Evolutionary conservation across 92 coral and sea anemone species (phyloP).

Genomic region (Parazoanthus swiftii): DNA sequence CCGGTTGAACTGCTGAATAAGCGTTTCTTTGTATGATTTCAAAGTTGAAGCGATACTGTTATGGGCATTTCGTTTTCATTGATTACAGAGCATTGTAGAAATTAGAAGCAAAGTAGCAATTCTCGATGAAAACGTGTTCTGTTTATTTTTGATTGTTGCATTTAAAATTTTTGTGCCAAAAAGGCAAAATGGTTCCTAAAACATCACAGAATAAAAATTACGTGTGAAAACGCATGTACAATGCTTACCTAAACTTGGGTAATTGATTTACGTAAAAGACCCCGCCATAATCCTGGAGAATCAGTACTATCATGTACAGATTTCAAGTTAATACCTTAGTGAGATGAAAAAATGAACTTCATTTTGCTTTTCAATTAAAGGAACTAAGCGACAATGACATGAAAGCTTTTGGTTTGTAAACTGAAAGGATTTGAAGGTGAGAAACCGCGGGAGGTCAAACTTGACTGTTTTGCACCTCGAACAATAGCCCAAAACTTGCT

Average conservation of each 20-base stretch:
- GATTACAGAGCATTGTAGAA: background rate
- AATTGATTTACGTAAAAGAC: conserved; percentile 5
- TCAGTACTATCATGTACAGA: background rate
- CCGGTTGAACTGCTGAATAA: background rate
- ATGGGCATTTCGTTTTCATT: background rate
- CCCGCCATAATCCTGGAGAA: background rate
- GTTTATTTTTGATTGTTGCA: background rate
- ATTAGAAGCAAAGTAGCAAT: background rate
- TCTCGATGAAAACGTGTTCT: background rate
- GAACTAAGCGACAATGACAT: conserved; percentile 2
- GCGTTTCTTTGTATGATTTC: background rate
- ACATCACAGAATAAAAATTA: background rate
- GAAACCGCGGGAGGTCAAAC: conserved; percentile 28
- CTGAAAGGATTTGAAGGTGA: conserved; percentile 17
- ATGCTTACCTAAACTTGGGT: background rate
- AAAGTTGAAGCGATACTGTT: background rate
- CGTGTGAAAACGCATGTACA: background rate
- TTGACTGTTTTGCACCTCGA: background rate
- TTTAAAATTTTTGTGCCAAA: background rate
- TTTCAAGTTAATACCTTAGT: conserved; percentile 5
- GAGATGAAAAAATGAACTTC: conserved; percentile 9
- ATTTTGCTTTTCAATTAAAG: conserved; percentile 25
- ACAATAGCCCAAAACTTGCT: conserved; percentile 17
- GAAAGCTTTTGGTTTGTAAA: conserved; percentile 23
- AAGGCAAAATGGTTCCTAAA: background rate